Conservation (phyloP, 2,888 invertebrate species). For the Rhagonycha fulva region DNA sequence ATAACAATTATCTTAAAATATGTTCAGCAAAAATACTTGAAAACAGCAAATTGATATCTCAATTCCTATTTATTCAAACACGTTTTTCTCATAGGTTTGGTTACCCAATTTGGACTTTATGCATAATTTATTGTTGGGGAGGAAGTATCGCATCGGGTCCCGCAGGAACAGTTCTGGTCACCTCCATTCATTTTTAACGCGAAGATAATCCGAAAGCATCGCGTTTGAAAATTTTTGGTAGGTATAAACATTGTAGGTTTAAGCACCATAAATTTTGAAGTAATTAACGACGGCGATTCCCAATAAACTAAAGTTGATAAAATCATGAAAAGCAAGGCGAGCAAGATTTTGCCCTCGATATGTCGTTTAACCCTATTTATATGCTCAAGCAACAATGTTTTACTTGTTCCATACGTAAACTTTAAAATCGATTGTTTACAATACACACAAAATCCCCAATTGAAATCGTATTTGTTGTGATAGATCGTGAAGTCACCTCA, state of each 20-base stretch:
- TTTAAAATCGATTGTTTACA: neutral
- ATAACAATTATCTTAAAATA: no score
- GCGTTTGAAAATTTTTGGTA: neutral
- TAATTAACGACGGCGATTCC: neutral
- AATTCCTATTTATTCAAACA: neutral
- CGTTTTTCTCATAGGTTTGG: neutral
- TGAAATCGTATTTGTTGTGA: neutral
- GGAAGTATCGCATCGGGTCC: neutral
- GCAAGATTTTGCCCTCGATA: constrained; percentile 13
- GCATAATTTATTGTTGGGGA: neutral
- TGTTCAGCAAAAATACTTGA: neutral
- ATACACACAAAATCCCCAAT: neutral
- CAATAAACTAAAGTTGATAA: neutral
- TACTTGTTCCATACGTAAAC: neutral
- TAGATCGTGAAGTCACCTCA: neutral
- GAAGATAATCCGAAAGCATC: neutral
- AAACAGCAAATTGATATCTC: neutral
- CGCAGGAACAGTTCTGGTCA: neutral
- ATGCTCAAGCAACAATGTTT: constrained; percentile 6
- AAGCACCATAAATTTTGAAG: neutral
- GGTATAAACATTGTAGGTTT: neutral
- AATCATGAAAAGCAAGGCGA: neutral
- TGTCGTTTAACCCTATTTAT: constrained; percentile 14
- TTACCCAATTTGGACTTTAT: neutral
- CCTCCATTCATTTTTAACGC: neutral